Conservation (phyloP, 2,113 vertebrate species). For the Rissa tridactyla region DNA sequence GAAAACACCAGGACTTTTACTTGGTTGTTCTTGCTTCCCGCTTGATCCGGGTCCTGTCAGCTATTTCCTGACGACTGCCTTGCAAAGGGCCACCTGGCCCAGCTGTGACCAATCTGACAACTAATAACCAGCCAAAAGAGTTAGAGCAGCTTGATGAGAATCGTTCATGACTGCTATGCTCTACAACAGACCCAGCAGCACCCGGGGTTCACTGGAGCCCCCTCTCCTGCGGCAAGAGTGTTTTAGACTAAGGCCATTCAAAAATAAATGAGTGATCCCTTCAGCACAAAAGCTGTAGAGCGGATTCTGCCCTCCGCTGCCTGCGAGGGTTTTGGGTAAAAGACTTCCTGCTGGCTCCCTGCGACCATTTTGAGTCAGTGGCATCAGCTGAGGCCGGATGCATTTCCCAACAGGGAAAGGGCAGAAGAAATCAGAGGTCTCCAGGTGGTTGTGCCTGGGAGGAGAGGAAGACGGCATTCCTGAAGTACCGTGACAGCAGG, state of each 20-base stretch:
- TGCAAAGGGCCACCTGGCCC: background rate
- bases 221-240: background rate
- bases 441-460: background rate
- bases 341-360: background rate
- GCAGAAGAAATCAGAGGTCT: background rate
- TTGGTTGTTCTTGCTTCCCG: background rate
- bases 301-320: background rate
- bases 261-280: background rate
- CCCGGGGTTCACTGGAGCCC: background rate
- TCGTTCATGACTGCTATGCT: background rate
- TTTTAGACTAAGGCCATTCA: background rate
- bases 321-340: background rate
- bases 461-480: background rate
- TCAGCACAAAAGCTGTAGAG: background rate
- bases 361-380: background rate
- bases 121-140: background rate
- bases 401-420: background rate
- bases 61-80: background rate
- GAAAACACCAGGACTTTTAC: background rate
- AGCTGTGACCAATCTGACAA: background rate
- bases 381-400: background rate
- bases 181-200: background rate
- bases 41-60: background rate
- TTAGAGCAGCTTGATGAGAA: background rate
- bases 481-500: background rate